phyloP scores from a whole-genome alignment of 2,797 vertebrate genomes.

The Dromococcyx pavoninus region DNA sequence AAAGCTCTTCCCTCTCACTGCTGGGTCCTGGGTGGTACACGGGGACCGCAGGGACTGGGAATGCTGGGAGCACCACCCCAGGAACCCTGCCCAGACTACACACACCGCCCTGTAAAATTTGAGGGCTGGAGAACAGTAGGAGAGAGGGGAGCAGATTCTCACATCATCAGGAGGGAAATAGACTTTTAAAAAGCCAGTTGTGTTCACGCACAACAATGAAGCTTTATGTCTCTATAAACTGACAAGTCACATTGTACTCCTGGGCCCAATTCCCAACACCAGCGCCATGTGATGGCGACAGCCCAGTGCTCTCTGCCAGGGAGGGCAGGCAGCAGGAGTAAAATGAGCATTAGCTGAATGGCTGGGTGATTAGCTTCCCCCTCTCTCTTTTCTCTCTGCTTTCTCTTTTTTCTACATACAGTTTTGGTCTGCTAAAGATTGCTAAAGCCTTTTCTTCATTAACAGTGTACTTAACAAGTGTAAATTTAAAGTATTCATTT shows the following conservation, averaged over 20 bases:
- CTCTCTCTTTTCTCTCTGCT: not conserved
- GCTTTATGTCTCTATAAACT: constrained; percentile 81
- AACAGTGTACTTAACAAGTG: constrained; percentile 63
- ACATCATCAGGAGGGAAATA: constrained; percentile 65
- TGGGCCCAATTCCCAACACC: constrained; percentile 75
- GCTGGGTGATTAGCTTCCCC: constrained; percentile 74
- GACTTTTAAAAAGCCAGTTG: constrained; percentile 71
- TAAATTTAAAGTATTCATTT: constrained; percentile 70
- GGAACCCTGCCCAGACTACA: not conserved
- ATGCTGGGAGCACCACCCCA: not conserved
- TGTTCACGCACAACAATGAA: constrained; percentile 70
- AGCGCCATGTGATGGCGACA: constrained; percentile 67
- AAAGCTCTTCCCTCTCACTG: not conserved
- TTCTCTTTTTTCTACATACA: not conserved
- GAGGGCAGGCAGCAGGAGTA: constrained; percentile 73
- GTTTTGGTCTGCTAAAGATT: constrained; percentile 48
- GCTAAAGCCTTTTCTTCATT: constrained; percentile 66
- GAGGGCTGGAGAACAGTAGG: constrained; percentile 32
- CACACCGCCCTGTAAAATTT: not conserved
- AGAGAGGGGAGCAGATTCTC: constrained; percentile 61
- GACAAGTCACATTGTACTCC: constrained; percentile 81
- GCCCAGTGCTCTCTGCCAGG: constrained; percentile 63
- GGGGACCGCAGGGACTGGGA: too few relatives aligned
- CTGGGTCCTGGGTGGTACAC: fast-evolving
- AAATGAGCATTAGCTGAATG: constrained; percentile 75